Evolutionary conservation across 2,888 invertebrate genomes (phyloP).

Genomic region (Diaperis boleti): DNA sequence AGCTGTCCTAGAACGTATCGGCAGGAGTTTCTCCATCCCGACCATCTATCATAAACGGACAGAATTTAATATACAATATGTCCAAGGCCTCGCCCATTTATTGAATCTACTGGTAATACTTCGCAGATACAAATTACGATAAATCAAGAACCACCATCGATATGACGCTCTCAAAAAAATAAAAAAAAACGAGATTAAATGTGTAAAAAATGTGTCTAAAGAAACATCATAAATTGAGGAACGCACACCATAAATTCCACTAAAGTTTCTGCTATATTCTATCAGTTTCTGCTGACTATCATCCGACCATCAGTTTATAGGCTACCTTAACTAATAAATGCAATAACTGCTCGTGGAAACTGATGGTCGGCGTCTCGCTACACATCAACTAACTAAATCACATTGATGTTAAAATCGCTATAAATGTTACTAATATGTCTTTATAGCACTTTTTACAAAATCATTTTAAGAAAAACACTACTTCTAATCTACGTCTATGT

Average conservation of each 20-base stretch:
- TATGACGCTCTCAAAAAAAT: constrained; percentile 35
- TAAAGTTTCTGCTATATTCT: constrained; percentile 43
- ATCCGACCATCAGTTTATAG: constrained; percentile 28
- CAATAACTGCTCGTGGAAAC: constrained; percentile 4
- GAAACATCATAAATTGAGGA: constrained; percentile 41
- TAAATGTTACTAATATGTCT: constrained; percentile 38
- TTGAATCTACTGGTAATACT: constrained; percentile 41
- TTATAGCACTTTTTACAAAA: constrained; percentile 41
- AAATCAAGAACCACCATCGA: constrained; percentile 46
- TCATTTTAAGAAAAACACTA: constrained; percentile 47
- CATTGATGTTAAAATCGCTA: constrained; percentile 41
- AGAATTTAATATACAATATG: constrained; percentile 61
- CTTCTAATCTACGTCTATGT: constrained; percentile 47
- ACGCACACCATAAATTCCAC: constrained; percentile 45
- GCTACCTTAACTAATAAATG: background rate
- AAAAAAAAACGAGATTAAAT: constrained; percentile 41
- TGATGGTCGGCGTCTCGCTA: constrained; percentile 47
- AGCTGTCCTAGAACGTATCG: constrained; percentile 50
- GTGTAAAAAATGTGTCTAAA: constrained; percentile 41
- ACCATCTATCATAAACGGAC: constrained; percentile 61
- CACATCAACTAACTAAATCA: constrained; percentile 50
- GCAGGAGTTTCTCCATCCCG: constrained; percentile 50
- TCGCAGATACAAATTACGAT: constrained; percentile 41
- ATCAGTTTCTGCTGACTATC: constrained; percentile 39
- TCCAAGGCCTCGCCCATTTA: constrained; percentile 43